Conservation (phyloP, 2,113 vertebrate species). For the Austrofundulus limnaeus region DNA sequence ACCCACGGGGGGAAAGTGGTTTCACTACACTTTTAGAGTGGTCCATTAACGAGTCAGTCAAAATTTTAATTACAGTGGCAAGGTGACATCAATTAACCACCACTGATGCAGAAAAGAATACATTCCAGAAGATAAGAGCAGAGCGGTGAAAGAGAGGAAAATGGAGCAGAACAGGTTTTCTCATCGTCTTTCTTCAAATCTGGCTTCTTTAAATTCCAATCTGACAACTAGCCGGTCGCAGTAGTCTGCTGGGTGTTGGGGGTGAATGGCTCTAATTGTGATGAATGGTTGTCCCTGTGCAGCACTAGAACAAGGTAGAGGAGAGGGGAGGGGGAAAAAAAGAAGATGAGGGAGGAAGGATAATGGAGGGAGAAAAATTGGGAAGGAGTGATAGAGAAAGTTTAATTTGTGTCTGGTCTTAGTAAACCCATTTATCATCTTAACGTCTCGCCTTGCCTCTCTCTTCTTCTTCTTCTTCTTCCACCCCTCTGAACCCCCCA, state of each 20-base stretch:
- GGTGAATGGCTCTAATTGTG: constrained; percentile 72
- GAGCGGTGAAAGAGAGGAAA: constrained; percentile 4
- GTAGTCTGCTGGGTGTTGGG: constrained; percentile 25
- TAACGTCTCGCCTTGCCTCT: constrained; percentile 28
- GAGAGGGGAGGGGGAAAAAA: constrained; percentile 32
- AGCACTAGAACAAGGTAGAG: constrained; percentile 40
- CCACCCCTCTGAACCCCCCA: constrained; percentile 14
- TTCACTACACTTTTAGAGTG: constrained; percentile 56
- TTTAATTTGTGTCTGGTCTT: constrained; percentile 72
- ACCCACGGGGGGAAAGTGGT: constrained; percentile 44
- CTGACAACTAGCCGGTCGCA: constrained; percentile 19
- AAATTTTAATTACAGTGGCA: constrained; percentile 70
- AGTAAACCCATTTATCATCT: constrained; percentile 76
- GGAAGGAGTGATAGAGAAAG: constrained; percentile 46
- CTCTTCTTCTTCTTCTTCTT: constrained; percentile 3
- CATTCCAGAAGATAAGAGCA: constrained; percentile 32
- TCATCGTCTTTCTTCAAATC: constrained; percentile 1
- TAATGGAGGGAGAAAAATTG: constrained; percentile 36
- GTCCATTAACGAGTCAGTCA: constrained; percentile 68
- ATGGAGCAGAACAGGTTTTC: not conserved
- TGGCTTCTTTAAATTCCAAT: constrained; percentile 13
- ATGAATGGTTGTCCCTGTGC: constrained; percentile 67
- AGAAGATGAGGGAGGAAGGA: constrained; percentile 23
- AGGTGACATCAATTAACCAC: constrained; percentile 68
- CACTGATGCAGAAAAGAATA: constrained; percentile 42